These are phyloP conservation scores for Polydrusus cervinus DNA, from an alignment of 2,888 invertebrate species.

Conservation along the genomic window DNA sequence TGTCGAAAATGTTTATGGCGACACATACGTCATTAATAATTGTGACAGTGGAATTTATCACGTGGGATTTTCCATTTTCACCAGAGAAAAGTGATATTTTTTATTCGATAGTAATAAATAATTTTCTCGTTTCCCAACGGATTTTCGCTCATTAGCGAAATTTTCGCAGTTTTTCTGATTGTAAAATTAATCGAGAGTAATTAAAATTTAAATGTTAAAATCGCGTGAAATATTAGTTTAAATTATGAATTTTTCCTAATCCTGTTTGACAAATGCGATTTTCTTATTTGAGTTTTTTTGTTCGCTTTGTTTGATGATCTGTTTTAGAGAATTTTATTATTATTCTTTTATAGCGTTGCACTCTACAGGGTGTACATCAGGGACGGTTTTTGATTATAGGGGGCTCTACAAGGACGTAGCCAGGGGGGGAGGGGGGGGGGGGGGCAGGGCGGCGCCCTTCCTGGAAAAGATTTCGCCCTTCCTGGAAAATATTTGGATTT, in stretches of 20 bases:
- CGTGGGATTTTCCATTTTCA: constrained; percentile 29
- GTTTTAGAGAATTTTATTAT: too few relatives aligned
- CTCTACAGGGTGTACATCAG: too few relatives aligned
- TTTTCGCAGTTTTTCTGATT: constrained; percentile 21
- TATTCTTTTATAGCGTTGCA: too few relatives aligned
- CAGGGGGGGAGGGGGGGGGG: too few relatives aligned
- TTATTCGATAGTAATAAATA: constrained; percentile 42
- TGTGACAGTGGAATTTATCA: constrained; percentile 36
- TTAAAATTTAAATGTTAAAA: constrained; percentile 11
- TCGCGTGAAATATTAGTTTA: constrained; percentile 4
- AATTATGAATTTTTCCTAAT: constrained; percentile 9
- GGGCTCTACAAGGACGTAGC: too few relatives aligned
- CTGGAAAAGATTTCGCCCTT: too few relatives aligned
- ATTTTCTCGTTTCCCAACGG: constrained; percentile 18
- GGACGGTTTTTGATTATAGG: too few relatives aligned
- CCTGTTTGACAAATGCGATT: constrained; percentile 1
- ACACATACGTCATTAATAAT: constrained; percentile 36
- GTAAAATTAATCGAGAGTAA: constrained; percentile 7
- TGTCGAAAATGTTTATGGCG: constrained; percentile 35
- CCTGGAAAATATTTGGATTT: too few relatives aligned
- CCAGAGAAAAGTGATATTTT: constrained; percentile 40
- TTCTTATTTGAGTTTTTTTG: neutral
- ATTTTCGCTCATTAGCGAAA: constrained; percentile 14
- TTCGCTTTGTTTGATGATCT: too few relatives aligned
- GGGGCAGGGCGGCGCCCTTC: too few relatives aligned